Evolutionary conservation across 1,140 invertebrate genomes (phyloP), one percentile per base, ranked within the genome.

Genomic region (Tachypleus tridentatus): DNA sequence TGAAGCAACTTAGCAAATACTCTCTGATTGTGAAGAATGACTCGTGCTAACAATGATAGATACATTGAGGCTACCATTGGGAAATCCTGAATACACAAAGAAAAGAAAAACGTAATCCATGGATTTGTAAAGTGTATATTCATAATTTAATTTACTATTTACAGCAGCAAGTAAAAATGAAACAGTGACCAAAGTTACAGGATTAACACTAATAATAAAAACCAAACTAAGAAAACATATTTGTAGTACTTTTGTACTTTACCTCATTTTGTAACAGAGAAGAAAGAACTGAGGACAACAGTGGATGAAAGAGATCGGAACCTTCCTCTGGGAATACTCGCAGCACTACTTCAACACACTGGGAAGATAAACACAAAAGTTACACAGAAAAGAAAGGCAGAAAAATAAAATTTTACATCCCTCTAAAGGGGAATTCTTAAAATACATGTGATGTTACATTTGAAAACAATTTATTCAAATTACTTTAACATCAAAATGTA

Each of bases 31-130:
- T 85, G 82, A 47, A 94, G 77, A 51, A 94, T 80, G 29, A 92
- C 82, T 58, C 91, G 81, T 3, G 87, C 84, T 8, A 93, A 73
- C 1, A 94, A 80, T 57, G 84, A 87, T 11, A 95, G 74, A 74
- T 88, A 86, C 73, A 89, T 83, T 0, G 86, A 83, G 73, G 89
- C 83, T 1, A 89, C 79, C 75, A 87, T 83, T 4, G 85, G 83
- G 63, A 84, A 83, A 47, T 86, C 85, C 72, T 88, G 84, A 65
- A 72, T 65, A 29, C 29, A 29, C 29, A 29, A 29, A 29, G 29
- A 29, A 29, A 29, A 62, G 51, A 60, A 49, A 9, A 54, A 60
- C 58, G 29, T 49, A 68, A 1, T 58, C n/a, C 57, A 67, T 57
- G 11, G 51, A 65, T 61, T 8, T 11, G 52, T 57, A n/a, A n/a